phyloP scores from a whole-genome alignment of 2,113 vertebrate genomes.

The Chamaetylas fuelleborni region DNA sequence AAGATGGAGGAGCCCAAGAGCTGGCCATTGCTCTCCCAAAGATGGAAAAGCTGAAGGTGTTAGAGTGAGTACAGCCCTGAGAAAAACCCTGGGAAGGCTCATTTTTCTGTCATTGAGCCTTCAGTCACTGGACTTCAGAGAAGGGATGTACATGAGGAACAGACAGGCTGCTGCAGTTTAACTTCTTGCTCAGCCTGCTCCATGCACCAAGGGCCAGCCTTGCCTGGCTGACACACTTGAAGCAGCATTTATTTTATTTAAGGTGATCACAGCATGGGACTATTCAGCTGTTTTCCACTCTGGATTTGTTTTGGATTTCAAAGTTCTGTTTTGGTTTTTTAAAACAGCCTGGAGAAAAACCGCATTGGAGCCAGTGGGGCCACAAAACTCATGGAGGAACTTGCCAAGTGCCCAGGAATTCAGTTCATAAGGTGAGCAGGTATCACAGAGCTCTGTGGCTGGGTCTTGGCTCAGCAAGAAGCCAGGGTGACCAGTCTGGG shows the following conservation, averaged over 20 bases:
- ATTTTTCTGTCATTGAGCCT: not conserved
- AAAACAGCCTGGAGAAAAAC: conserved; percentile 85
- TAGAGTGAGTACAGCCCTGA: conserved; percentile 80
- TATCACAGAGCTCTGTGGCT: not conserved
- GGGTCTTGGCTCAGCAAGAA: not conserved
- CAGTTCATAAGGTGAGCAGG: conserved; percentile 81
- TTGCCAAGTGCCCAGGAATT: conserved; percentile 70
- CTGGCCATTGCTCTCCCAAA: conserved; percentile 74
- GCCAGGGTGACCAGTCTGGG: not conserved
- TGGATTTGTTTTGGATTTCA: not conserved
- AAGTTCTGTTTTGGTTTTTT: not conserved
- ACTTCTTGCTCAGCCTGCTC: not conserved
- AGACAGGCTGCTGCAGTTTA: not conserved
- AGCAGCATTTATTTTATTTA: not conserved
- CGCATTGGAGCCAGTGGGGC: conserved; percentile 74
- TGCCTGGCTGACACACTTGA: not conserved
- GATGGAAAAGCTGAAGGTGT: conserved; percentile 74
- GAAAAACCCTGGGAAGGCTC: not conserved
- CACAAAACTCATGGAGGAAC: conserved; percentile 65
- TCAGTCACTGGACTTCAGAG: fast-evolving
- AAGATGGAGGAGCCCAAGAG: conserved; percentile 74
- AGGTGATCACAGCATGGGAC: not conserved
- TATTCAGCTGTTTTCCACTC: not conserved
- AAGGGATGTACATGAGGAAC: not conserved
- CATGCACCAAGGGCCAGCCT: not conserved